Evolutionary conservation across 2,888 invertebrate species (phyloP).

Genomic region (Chloromyia formosa): DNA sequence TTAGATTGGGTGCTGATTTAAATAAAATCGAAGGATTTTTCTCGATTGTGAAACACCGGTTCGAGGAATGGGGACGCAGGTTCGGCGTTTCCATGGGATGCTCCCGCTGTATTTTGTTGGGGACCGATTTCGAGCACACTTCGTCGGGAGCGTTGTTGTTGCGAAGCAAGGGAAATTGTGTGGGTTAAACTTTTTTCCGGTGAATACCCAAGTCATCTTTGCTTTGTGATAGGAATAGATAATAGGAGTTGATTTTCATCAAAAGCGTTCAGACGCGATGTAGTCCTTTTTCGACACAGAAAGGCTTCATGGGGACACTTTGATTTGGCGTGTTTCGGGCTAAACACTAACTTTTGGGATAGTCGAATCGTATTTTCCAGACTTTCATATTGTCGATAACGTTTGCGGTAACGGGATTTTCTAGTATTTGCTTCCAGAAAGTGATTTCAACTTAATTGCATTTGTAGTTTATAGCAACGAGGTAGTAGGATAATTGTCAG

Average conservation of each 20-base stretch:
- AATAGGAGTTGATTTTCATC: neutral
- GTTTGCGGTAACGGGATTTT: no score
- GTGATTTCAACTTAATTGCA: no score
- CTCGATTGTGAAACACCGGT: neutral
- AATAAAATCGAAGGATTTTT: slow-evolving; percentile 21
- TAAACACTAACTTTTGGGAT: no score
- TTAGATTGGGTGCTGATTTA: slow-evolving; percentile 25
- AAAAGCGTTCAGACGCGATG: neutral
- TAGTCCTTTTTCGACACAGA: neutral
- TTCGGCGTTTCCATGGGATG: neutral
- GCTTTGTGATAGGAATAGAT: neutral
- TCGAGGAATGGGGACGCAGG: neutral
- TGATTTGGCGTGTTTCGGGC: neutral
- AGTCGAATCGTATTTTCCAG: no score
- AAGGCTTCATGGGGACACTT: neutral
- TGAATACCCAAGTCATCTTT: slow-evolving; percentile 7
- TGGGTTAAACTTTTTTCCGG: slow-evolving; percentile 2
- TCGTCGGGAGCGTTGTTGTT: neutral
- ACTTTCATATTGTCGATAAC: no score
- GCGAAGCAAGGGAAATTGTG: neutral
- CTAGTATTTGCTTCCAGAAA: no score
- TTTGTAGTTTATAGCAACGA: no score
- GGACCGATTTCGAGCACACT: neutral
- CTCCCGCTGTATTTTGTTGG: neutral
- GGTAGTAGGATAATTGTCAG: no score